phyloP scores from a whole-genome alignment of 2,888 invertebrate genomes.

The Epinotia brunnichana region DNA sequence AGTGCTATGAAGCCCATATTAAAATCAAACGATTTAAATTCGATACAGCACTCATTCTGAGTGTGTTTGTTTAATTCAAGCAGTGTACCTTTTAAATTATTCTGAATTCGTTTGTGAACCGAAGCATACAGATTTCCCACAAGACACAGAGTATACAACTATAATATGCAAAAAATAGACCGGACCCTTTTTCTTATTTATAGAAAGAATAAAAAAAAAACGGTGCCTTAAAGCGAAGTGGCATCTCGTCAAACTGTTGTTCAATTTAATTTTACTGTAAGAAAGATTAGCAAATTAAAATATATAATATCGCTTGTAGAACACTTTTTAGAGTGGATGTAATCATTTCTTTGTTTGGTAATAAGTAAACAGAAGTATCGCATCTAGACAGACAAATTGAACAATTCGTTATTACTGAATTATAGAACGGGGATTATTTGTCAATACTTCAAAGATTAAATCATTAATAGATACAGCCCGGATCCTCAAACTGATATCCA shows the following conservation, averaged over 20 bases:
- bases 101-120: slow-evolving; percentile 31
- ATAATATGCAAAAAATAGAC: slow-evolving; percentile 16
- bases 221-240: not conserved
- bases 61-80: slow-evolving; percentile 27
- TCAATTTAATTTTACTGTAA: no score
- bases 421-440: not conserved
- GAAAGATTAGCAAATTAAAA: no score
- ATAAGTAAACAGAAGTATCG: not conserved
- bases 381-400: no score
- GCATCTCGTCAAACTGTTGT: no score
- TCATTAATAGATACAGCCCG: slow-evolving; percentile 2
- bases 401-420: not conserved
- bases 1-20: not conserved
- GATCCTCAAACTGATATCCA: slow-evolving; percentile 6
- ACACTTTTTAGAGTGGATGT: not conserved
- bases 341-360: not conserved
- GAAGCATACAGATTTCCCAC: slow-evolving; percentile 17
- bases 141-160: slow-evolving; percentile 6
- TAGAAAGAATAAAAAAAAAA: not conserved
- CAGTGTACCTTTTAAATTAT: slow-evolving; percentile 23
- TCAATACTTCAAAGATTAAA: slow-evolving; percentile 23
- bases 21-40: slow-evolving; percentile 18
- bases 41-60: slow-evolving; percentile 9
- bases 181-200: not conserved
- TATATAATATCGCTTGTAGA: no score